phyloP scores from a whole-genome alignment of 2,113 vertebrate species.

The Dascyllus trimaculatus region DNA sequence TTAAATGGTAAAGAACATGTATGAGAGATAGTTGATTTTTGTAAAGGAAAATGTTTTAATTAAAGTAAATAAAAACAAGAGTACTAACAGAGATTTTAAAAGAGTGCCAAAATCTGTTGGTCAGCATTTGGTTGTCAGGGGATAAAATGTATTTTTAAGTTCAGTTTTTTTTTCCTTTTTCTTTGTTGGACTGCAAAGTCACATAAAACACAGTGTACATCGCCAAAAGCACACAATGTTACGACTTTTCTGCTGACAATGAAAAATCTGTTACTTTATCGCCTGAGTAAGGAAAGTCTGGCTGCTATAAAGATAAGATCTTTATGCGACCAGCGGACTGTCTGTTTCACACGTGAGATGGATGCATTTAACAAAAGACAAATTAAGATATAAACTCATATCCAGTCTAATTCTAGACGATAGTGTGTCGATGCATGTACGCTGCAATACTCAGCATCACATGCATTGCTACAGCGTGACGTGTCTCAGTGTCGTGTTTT shows the following conservation, averaged over 20 bases:
- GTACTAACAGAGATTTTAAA: too few relatives aligned
- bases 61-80: too few relatives aligned
- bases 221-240: not conserved
- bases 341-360: too few relatives aligned
- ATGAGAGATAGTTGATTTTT: not conserved
- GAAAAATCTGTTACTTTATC: constrained; percentile 4
- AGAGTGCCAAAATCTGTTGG: too few relatives aligned
- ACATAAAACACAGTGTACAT: not conserved
- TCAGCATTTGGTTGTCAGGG: too few relatives aligned
- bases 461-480: not conserved
- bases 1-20: not conserved
- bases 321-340: not conserved
- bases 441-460: not conserved
- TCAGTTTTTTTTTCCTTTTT: too few relatives aligned
- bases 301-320: constrained; percentile 53
- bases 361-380: not conserved
- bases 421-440: not conserved
- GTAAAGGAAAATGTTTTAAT: too few relatives aligned
- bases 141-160: too few relatives aligned
- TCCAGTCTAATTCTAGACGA: too few relatives aligned
- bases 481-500: not conserved
- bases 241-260: not conserved
- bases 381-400: too few relatives aligned
- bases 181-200: too few relatives aligned
- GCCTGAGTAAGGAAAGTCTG: not conserved